Evolutionary conservation across 2,797 vertebrate species (phyloP).

Genomic region (Odontamblyopus lacepedii): DNA sequence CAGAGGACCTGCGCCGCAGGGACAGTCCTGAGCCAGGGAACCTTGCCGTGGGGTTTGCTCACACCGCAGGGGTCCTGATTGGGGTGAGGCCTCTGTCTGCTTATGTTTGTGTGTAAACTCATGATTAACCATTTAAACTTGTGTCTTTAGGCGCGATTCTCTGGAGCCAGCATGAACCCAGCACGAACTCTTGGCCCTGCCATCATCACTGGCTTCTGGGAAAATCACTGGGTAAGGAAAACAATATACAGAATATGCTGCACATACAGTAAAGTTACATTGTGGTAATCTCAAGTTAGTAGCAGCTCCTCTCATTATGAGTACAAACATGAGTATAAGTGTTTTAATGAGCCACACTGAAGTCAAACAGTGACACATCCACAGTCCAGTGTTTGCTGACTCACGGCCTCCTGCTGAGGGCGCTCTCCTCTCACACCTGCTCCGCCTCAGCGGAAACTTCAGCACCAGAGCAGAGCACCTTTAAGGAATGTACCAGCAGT

Average conservation of each 20-base stretch:
- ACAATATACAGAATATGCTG: neutral
- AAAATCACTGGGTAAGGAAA: slow-evolving; percentile 83
- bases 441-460: slow-evolving; percentile 8
- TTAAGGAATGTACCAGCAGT: neutral
- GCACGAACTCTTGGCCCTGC: slow-evolving; percentile 82
- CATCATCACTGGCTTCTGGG: slow-evolving; percentile 82
- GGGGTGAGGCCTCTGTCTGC: slow-evolving; percentile 66
- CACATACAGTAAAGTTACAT: too few relatives aligned
- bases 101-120: neutral
- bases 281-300: too few relatives aligned
- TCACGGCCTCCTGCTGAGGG: slow-evolving; percentile 4
- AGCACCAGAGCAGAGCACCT: neutral
- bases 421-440: slow-evolving; percentile 2
- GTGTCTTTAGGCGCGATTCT: slow-evolving; percentile 77
- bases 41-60: slow-evolving; percentile 82
- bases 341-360: too few relatives aligned
- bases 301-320: too few relatives aligned
- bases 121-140: neutral
- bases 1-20: slow-evolving; percentile 64
- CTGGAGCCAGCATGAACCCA: slow-evolving; percentile 85
- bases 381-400: slow-evolving; percentile 4
- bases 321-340: too few relatives aligned
- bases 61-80: slow-evolving; percentile 77
- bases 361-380: neutral
- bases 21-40: slow-evolving; percentile 76